These are phyloP conservation scores for Pogonocherus hispidulus DNA, from an alignment of 2,888 invertebrate species.

Conservation along the genomic window DNA sequence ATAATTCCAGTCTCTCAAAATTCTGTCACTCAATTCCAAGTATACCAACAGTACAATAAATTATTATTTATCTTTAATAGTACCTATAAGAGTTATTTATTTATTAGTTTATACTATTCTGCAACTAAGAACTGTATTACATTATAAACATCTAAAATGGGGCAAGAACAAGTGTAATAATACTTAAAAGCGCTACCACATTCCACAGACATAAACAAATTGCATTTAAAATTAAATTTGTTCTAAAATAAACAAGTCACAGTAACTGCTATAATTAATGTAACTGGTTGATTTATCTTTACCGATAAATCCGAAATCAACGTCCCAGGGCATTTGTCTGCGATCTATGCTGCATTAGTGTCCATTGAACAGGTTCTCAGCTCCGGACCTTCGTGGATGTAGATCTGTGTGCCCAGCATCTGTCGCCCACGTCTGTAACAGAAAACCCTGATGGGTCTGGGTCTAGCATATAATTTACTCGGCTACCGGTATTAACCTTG, in stretches of 20 bases:
- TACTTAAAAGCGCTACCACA: constrained; percentile 17
- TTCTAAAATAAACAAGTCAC: constrained; percentile 41
- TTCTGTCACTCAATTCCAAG: too few relatives aligned
- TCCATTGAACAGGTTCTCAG: constrained; percentile 39
- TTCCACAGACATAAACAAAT: constrained; percentile 38
- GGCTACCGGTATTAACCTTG: constrained; percentile 54
- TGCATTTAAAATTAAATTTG: constrained; percentile 39
- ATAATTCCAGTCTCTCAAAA: too few relatives aligned
- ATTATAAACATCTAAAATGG: constrained; percentile 1
- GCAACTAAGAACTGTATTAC: too few relatives aligned
- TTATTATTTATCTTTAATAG: too few relatives aligned
- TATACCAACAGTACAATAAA: too few relatives aligned
- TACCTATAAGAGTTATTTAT: too few relatives aligned
- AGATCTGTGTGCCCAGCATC: constrained; percentile 26
- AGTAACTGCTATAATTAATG: constrained; percentile 42
- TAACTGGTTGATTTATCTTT: constrained; percentile 31
- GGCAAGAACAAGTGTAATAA: constrained; percentile 5
- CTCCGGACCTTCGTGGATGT: constrained; percentile 30
- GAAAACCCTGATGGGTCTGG: constrained; percentile 52
- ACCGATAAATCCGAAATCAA: constrained; percentile 30
- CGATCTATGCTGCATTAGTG: constrained; percentile 36
- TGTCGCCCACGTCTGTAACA: constrained; percentile 58
- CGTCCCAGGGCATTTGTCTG: constrained; percentile 30
- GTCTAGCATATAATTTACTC: constrained; percentile 49
- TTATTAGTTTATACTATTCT: too few relatives aligned